Evolutionary conservation across 2,888 invertebrate genomes (phyloP).

Genomic region (Volucella bombylans): DNA sequence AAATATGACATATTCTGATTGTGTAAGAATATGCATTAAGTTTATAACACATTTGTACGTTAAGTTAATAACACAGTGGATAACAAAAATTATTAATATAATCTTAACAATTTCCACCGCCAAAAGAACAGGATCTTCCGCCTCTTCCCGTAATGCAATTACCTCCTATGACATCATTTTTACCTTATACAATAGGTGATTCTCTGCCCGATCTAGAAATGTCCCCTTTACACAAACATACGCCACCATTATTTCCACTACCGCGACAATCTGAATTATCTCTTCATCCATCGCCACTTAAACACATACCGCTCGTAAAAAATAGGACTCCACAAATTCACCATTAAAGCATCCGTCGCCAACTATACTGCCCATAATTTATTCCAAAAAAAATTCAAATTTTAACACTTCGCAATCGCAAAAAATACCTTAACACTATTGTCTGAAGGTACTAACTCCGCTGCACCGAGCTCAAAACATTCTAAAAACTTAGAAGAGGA

Average conservation of each 20-base stretch:
- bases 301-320: conserved; percentile 60
- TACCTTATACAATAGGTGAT: neutral
- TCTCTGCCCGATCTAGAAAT: conserved; percentile 12
- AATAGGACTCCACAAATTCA: conserved; percentile 65
- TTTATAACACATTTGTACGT: too few species aligned
- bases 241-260: conserved; percentile 59
- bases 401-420: conserved; percentile 62
- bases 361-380: conserved; percentile 3
- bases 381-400: conserved; percentile 61
- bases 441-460: conserved; percentile 55
- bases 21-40: too few species aligned
- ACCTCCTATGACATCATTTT: conserved; percentile 11
- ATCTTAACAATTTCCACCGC: conserved; percentile 18
- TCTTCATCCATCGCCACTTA: conserved; percentile 50
- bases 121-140: conserved; percentile 30
- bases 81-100: too few species aligned
- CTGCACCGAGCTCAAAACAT: conserved; percentile 55
- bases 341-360: conserved; percentile 13
- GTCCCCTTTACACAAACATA: conserved; percentile 60
- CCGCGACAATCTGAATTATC: conserved; percentile 58
- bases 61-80: too few species aligned
- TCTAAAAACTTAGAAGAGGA: conserved; percentile 46
- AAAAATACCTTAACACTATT: conserved; percentile 68
- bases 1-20: too few species aligned
- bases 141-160: conserved; percentile 51